These are phyloP conservation scores for Tetrapedia diversipes DNA, from an alignment of 2,888 invertebrate species.

Conservation along the genomic window DNA sequence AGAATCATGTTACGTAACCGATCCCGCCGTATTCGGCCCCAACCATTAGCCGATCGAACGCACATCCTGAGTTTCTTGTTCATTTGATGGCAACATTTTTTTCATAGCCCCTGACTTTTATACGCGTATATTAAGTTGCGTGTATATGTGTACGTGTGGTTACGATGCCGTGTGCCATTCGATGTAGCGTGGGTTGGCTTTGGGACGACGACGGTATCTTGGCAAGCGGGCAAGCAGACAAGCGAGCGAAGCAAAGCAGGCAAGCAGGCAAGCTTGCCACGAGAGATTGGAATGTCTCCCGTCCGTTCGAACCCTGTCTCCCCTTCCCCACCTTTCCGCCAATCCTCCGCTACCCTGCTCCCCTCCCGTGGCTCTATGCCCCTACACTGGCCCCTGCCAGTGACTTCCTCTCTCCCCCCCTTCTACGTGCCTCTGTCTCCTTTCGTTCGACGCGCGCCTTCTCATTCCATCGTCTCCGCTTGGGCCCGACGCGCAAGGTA, in stretches of 20 bases:
- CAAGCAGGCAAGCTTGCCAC: conserved; percentile 72
- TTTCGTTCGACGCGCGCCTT: conserved; percentile 48
- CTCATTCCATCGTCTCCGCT: conserved; percentile 43
- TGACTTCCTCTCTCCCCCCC: conserved; percentile 41
- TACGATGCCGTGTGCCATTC: conserved; percentile 58
- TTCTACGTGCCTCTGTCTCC: neutral
- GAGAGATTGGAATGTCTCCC: conserved; percentile 82
- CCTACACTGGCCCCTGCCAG: conserved; percentile 44
- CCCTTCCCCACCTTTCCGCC: conserved; percentile 45
- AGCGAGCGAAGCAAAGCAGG: conserved; percentile 46
- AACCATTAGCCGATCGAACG: neutral
- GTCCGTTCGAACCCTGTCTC: conserved; percentile 68
- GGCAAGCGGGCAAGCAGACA: conserved; percentile 61
- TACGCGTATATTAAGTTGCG: neutral
- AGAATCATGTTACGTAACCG: conserved; percentile 7
- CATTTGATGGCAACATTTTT: neutral
- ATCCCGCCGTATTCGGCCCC: neutral
- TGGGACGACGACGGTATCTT: conserved; percentile 66
- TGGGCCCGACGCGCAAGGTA: conserved; percentile 30
- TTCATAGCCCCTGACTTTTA: neutral
- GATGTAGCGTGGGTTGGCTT: conserved; percentile 69
- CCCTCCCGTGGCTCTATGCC: conserved; percentile 40
- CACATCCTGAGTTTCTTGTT: neutral
- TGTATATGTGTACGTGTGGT: conserved; percentile 19
- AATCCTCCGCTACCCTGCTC: conserved; percentile 12